Evolutionary conservation across 2,888 invertebrate genomes (phyloP), one percentile per base, ranked within the genome.

Genomic region (Bugulina stolonifera): DNA sequence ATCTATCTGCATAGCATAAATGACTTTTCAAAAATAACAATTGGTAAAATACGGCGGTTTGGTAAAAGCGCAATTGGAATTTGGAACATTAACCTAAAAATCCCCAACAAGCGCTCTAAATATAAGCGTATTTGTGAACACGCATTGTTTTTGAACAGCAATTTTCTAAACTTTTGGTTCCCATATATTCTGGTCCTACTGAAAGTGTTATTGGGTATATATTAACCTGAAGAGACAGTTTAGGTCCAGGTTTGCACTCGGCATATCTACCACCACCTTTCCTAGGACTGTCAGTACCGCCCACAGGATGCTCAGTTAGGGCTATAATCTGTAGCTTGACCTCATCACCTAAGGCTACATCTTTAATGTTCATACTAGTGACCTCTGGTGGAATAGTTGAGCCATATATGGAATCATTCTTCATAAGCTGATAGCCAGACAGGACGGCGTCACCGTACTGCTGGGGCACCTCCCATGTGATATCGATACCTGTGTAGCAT

Each of bases 341-440:
- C 71, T 79, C 79, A 69, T 84, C 82, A 1, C 85, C 85, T 1
- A 84, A 78, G 2, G 76, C 76, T 3, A 84, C 74, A 73, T 83
- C 83, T 69, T 80, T 78, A 73, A 85, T 80, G n/a, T 79, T 76
- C 69, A 83, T 75, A 71, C 77, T 80, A 75, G 80, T 80, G 1
- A 82, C 81, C 64, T 83, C 82, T 0, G 81, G 78, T 1, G 83
- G 83, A 71, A 84, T 81, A 35, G 82, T 79, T 29, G 81, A 78
- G 3, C 84, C 84, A 74, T 84, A 82, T 22, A 82, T 76, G 58
- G 79, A 79, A 23, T 82, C 81, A 77, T 84, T 80, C 76, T 81
- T 82, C 75, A 84, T 75, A 78, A 85, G 79, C 75, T 83, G 84
- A 76, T 83, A 85, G 34, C 84, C 84, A 83, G 69, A 25, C 27